These are phyloP conservation scores for Gavia stellata DNA, from an alignment of 2,113 vertebrate genomes.

Conservation along the genomic window DNA sequence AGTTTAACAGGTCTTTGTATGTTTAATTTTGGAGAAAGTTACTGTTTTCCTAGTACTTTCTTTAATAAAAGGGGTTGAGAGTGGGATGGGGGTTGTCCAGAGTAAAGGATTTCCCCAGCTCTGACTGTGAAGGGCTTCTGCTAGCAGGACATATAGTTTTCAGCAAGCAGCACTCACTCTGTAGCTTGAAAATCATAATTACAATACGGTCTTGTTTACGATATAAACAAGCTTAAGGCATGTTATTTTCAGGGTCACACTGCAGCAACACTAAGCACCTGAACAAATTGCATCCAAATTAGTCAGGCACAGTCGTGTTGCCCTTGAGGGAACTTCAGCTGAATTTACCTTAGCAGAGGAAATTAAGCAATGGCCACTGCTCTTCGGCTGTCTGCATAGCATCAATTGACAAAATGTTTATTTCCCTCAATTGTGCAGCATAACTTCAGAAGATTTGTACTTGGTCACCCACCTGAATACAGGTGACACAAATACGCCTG, in stretches of 20 bases:
- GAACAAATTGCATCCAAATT: background rate
- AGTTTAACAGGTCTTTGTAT: background rate
- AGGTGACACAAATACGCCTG: background rate
- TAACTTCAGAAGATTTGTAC: background rate
- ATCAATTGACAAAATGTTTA: background rate
- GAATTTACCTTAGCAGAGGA: background rate
- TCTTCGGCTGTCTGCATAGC: background rate
- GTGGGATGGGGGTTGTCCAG: background rate
- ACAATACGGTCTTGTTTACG: background rate
- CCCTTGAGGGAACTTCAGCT: background rate
- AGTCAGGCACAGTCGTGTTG: fast-evolving
- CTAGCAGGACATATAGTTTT: background rate
- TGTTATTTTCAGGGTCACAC: background rate
- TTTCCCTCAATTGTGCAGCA: background rate
- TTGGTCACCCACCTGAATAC: background rate
- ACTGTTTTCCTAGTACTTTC: background rate
- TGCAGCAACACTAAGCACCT: background rate
- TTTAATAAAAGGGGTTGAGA: background rate
- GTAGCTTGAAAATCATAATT: background rate
- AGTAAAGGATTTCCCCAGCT: background rate
- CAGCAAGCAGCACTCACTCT: background rate
- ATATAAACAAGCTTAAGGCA: background rate
- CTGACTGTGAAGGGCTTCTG: background rate
- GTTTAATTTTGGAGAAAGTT: background rate
- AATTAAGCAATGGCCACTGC: background rate